These are phyloP conservation scores for Mus caroli DNA, from an alignment of 2,797 vertebrate genomes.

Conservation along the genomic window DNA sequence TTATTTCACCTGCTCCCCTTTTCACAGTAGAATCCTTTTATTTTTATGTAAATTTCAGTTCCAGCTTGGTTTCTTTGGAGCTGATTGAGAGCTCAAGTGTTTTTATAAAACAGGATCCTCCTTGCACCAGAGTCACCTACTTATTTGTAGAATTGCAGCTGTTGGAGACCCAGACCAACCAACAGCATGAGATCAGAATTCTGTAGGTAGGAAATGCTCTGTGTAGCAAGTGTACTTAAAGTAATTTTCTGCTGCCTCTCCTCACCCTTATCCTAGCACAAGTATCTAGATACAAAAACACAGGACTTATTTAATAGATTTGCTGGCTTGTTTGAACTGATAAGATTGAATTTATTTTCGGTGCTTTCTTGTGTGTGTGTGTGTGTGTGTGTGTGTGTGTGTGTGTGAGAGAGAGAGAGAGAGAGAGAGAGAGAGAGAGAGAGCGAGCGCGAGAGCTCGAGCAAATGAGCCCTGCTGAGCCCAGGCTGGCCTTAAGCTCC, in stretches of 20 bases:
- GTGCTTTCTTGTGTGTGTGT: not conserved
- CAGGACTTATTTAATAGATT: constrained; percentile 35
- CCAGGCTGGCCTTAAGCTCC: not conserved
- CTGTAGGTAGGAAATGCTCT: not conserved
- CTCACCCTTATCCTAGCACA: not conserved
- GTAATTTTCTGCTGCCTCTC: not conserved
- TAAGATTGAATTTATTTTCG: not conserved
- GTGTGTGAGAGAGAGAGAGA: not conserved
- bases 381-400: not conserved
- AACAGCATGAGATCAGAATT: not conserved
- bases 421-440: not conserved
- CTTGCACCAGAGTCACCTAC: not conserved
- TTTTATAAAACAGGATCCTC: constrained; percentile 47
- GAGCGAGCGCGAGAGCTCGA: too few species aligned
- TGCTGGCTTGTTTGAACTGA: not conserved
- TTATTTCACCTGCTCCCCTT: not conserved
- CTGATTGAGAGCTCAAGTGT: not conserved
- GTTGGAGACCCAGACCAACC: too few species aligned
- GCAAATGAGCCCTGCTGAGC: too few species aligned
- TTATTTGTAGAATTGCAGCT: constrained; percentile 47
- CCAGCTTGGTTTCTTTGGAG: not conserved
- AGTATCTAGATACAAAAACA: not conserved
- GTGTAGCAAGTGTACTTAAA: too few species aligned
- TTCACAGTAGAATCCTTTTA: not conserved
- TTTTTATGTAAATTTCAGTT: not conserved